Percentiles rank a stretch among this genome's conserved stretches.
Evolutionary conservation across 2,888 invertebrate species (phyloP).

Genomic region (Tholera decimalis): DNA sequence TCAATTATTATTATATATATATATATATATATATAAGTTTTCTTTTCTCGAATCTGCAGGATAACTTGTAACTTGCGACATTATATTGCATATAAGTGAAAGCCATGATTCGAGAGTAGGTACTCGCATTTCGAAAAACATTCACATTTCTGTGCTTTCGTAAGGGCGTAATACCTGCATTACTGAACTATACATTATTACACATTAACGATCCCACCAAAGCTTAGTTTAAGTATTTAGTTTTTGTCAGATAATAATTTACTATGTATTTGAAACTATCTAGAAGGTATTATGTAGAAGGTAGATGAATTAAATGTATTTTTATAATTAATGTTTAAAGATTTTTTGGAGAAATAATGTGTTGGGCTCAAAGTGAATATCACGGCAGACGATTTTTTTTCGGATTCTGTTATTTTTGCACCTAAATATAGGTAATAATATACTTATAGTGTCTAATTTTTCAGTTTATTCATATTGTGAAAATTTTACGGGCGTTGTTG

Average conservation of each 20-base stretch:
- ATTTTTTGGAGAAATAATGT: conserved; percentile 43
- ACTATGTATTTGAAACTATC: conserved; percentile 67
- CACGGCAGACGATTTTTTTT: neutral
- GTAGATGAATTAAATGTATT: conserved; percentile 73
- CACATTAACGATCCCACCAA: conserved; percentile 90
- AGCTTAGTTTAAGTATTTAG: conserved; percentile 89
- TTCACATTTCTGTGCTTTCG: conserved; percentile 58
- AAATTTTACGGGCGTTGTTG: neutral
- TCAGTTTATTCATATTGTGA: neutral
- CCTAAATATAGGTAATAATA: neutral
- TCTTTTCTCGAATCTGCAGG: conserved; percentile 43
- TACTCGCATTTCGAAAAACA: conserved; percentile 60
- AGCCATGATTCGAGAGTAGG: conserved; percentile 49
- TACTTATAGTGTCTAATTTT: neutral
- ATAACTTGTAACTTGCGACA: conserved; percentile 28
- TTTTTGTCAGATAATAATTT: conserved; percentile 78
- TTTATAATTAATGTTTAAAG: conserved; percentile 67
- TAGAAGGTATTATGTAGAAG: conserved; percentile 73
- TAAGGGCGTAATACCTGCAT: conserved; percentile 69
- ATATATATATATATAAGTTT: conserved; percentile 49
- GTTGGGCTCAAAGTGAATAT: conserved; percentile 31
- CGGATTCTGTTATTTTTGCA: neutral
- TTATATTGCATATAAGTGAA: conserved; percentile 47
- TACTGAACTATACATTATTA: conserved; percentile 80
- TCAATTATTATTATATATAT: conserved; percentile 44